These are phyloP conservation scores for Pseudococcus longispinus DNA, from an alignment of 2,888 invertebrate genomes.

Conservation along the genomic window DNA sequence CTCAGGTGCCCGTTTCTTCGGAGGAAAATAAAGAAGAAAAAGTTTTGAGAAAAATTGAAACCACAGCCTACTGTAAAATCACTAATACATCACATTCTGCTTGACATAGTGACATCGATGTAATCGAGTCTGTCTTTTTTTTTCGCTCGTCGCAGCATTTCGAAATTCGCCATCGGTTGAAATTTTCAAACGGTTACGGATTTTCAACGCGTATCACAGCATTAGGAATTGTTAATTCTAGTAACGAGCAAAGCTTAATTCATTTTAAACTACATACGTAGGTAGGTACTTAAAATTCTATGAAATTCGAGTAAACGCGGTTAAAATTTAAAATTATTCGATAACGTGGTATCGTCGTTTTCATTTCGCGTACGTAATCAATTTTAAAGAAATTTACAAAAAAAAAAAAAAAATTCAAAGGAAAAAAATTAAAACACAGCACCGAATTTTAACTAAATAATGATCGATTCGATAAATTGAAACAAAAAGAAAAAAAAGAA, in stretches of 20 bases:
- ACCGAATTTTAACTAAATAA: constrained; percentile 39
- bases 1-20: background rate
- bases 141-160: background rate
- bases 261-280: background rate
- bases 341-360: background rate
- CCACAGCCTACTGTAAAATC: background rate
- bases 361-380: background rate
- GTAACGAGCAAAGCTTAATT: constrained; percentile 31
- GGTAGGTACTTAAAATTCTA: background rate
- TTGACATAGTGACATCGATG: background rate
- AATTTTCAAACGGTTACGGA: constrained; percentile 28
- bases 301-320: background rate
- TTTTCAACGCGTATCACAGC: constrained; percentile 30
- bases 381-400: constrained; percentile 2
- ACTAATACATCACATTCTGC: background rate
- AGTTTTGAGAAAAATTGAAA: background rate
- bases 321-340: background rate
- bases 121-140: background rate
- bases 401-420: constrained; percentile 1
- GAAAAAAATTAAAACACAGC: constrained; percentile 26
- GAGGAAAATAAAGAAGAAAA: background rate
- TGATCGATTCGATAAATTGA: background rate
- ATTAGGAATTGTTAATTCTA: constrained; percentile 17
- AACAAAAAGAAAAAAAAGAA: background rate
- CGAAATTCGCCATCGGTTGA: background rate